These are phyloP conservation scores for Heliconius aoede DNA, from an alignment of 2,888 invertebrate species.

Conservation along the genomic window DNA sequence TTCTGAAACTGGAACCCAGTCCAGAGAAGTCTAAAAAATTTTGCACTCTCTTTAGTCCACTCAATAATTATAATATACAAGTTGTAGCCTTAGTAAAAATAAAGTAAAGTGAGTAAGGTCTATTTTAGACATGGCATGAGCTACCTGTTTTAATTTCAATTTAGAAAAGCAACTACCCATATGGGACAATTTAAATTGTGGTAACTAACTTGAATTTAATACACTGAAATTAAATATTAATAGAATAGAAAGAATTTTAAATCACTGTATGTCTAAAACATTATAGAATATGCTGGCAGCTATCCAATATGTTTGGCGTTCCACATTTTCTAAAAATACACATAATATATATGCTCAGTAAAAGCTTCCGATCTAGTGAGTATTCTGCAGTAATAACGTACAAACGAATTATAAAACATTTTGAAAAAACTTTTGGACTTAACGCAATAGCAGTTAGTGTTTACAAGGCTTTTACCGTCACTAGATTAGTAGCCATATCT, in stretches of 20 bases:
- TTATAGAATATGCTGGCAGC: slow-evolving; percentile 65
- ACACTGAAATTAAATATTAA: slow-evolving; percentile 48
- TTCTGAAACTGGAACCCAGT: slow-evolving; percentile 82
- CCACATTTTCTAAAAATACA: slow-evolving; percentile 74
- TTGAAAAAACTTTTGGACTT: background rate
- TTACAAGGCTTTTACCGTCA: slow-evolving; percentile 64
- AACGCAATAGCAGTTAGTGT: background rate
- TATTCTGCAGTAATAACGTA: slow-evolving; percentile 30
- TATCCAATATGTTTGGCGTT: slow-evolving; percentile 68
- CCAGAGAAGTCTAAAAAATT: slow-evolving; percentile 77
- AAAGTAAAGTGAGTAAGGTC: slow-evolving; percentile 23
- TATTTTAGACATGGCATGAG: slow-evolving; percentile 18
- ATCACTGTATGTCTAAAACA: slow-evolving; percentile 48
- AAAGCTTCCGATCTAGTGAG: slow-evolving; percentile 62
- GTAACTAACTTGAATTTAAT: slow-evolving; percentile 31
- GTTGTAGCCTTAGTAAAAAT: background rate
- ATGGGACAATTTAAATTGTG: slow-evolving; percentile 52
- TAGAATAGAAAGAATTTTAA: slow-evolving; percentile 47
- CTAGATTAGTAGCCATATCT: slow-evolving; percentile 82
- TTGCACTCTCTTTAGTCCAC: slow-evolving; percentile 42
- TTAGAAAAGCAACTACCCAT: slow-evolving; percentile 82
- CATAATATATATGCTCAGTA: slow-evolving; percentile 59
- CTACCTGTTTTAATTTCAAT: slow-evolving; percentile 75
- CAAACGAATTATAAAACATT: background rate
- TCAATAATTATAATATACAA: slow-evolving; percentile 29